Evolutionary conservation across 2,113 vertebrate species (phyloP).

Genomic region (Ceratotherium simum): DNA sequence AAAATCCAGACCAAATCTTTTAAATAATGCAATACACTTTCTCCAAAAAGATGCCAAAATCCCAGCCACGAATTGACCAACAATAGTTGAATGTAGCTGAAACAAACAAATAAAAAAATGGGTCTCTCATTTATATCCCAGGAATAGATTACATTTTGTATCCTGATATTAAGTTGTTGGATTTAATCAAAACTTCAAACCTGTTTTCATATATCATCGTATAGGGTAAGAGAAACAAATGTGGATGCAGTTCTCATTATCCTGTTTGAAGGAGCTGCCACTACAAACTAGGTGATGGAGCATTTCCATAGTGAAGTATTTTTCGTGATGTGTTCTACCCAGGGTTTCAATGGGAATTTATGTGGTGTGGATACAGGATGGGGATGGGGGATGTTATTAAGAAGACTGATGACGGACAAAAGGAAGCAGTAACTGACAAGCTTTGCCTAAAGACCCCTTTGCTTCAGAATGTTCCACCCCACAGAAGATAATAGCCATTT

Average conservation of each 20-base stretch:
- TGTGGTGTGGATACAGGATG: constrained; percentile 48
- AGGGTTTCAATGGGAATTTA: constrained; percentile 52
- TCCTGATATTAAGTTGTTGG: neutral
- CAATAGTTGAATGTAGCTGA: neutral
- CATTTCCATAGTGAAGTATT: neutral
- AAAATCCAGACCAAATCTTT: neutral
- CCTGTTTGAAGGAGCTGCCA: neutral
- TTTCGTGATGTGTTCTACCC: constrained; percentile 17
- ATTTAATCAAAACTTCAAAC: neutral
- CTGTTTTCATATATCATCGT: neutral
- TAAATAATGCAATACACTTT: neutral
- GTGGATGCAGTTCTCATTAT: neutral
- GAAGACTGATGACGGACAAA: constrained; percentile 57
- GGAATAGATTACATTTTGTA: neutral
- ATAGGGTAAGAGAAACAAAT: neutral
- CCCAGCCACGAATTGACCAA: neutral
- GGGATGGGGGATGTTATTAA: neutral
- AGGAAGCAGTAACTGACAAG: constrained; percentile 51
- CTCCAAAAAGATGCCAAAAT: neutral
- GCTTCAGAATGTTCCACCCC: neutral
- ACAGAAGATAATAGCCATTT: constrained; percentile 63
- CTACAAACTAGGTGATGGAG: neutral
- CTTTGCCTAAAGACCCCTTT: neutral
- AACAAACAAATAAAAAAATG: neutral
- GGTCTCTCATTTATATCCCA: neutral